Evolutionary conservation across 2,797 vertebrate genomes (phyloP), one percentile per base, ranked within the genome.

Genomic region (Poeciliopsis paucimaculata): DNA sequence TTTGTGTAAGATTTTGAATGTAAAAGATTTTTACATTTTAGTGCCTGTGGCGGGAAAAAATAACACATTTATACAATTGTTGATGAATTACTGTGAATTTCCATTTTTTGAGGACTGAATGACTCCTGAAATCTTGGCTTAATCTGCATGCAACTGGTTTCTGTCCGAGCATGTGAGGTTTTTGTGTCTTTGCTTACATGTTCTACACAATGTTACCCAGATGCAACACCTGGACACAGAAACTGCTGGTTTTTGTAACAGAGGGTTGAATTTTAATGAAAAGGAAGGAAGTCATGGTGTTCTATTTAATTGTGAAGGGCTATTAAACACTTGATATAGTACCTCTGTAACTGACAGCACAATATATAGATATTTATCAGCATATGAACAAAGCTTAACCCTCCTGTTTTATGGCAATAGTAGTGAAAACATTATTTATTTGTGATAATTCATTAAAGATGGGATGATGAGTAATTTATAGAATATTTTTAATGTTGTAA

Each of bases 271-370:
- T 77, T 72, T 53, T 39, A 73, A 45, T 45, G 45, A 11, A 51
- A 41, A n/a, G 36, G 13, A 55, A 55, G 2, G 20, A 64, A 20
- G 36, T 34, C 75, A 74, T 0, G 0, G 83, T 90, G 92, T 93
- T 90, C 87, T 68, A 72, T 82, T 84, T 76, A 89, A 86, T 92
- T 94, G 92, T 85, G 89, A 94, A 93, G 93, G 92, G 94, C 92
- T 94, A 93, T 72, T 88, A 82, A 90, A 87, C 78, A 87, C 80
- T 75, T 82, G 66, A 78, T 87, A 53, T 82, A 75, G 89, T 90
- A 92, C 89, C 80, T 91, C 83, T 89, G 75, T 84, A 82, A 91
- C 82, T 91, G 85, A 90, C 85, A 83, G 72, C 76, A 86, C 76
- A 87, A 85, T 77, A 71, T 39, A 72, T 20, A 9, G 10, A 20